Evolutionary conservation across 2,113 vertebrate species (phyloP).

Genomic region (Lichenostomus cassidix): DNA sequence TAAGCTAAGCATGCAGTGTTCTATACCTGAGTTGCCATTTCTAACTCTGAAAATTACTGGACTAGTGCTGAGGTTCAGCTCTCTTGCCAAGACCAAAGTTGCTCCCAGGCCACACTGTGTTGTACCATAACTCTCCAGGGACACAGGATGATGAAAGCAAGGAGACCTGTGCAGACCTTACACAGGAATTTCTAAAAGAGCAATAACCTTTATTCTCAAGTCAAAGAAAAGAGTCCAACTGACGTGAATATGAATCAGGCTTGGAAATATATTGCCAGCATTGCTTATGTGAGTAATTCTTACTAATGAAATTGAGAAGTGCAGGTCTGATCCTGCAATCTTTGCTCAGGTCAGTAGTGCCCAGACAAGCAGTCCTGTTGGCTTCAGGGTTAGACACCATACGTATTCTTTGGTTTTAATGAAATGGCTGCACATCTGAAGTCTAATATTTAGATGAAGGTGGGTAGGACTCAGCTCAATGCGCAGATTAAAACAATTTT

Average conservation of each 20-base stretch:
- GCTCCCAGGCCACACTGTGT: not conserved
- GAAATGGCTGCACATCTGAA: not conserved
- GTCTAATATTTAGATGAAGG: constrained; percentile 25
- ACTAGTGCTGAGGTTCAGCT: not conserved
- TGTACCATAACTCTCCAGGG: not conserved
- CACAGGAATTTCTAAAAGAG: not conserved
- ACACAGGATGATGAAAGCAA: not conserved
- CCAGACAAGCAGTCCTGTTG: constrained; percentile 36
- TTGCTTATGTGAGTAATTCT: constrained; percentile 40
- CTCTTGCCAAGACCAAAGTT: not conserved
- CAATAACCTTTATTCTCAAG: constrained; percentile 2
- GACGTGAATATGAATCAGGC: constrained; percentile 57
- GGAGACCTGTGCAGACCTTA: not conserved
- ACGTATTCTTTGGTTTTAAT: constrained; percentile 1
- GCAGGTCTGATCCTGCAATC: constrained; percentile 61
- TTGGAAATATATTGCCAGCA: constrained; percentile 19
- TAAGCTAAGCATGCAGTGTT: not conserved
- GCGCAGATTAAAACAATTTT: not conserved
- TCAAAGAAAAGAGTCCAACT: constrained; percentile 8
- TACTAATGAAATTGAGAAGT: constrained; percentile 43
- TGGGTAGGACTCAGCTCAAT: not conserved
- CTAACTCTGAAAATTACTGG: not conserved
- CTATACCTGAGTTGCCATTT: not conserved
- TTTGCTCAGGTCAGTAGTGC: constrained; percentile 36
- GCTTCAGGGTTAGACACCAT: constrained; percentile 28